These are phyloP conservation scores for Enteromius thamalakanensis DNA, from an alignment of 2,797 vertebrate species.

Conservation along the genomic window DNA sequence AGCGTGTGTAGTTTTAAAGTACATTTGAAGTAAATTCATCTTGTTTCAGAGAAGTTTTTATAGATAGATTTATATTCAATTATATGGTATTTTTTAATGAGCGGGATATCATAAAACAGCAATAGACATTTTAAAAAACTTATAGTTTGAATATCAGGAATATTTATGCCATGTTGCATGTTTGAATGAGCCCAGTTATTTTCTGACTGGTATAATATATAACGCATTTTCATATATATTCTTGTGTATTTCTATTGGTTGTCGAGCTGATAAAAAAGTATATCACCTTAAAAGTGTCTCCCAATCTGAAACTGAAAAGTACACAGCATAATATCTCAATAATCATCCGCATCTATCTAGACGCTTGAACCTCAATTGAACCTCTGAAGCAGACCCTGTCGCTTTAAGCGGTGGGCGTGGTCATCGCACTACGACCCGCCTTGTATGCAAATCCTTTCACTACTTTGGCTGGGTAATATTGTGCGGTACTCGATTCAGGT, in stretches of 20 bases:
- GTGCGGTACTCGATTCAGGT: conserved; percentile 72
- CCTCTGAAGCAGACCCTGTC: conserved; percentile 51
- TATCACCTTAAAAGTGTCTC: background rate
- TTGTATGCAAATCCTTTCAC: conserved; percentile 69
- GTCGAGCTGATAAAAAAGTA: background rate
- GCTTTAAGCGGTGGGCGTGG: conserved; percentile 78
- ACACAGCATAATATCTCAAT: background rate
- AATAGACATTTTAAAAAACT: background rate
- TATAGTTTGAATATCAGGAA: background rate
- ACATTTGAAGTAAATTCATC: background rate
- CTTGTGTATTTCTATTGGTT: background rate
- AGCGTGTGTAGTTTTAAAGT: too few relatives aligned
- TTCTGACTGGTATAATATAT: background rate
- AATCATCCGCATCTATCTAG: background rate
- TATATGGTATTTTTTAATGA: background rate
- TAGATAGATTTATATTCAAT: background rate
- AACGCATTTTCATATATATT: background rate
- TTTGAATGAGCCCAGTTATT: background rate
- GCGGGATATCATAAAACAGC: background rate
- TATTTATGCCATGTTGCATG: background rate
- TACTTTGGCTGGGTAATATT: conserved; percentile 66
- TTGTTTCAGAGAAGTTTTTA: background rate
- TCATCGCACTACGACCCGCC: conserved; percentile 70
- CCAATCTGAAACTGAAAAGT: background rate
- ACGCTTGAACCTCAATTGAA: background rate